Evolutionary conservation across 2,797 vertebrate species (phyloP).

Genomic region (Myoxocephalus aenaeus): DNA sequence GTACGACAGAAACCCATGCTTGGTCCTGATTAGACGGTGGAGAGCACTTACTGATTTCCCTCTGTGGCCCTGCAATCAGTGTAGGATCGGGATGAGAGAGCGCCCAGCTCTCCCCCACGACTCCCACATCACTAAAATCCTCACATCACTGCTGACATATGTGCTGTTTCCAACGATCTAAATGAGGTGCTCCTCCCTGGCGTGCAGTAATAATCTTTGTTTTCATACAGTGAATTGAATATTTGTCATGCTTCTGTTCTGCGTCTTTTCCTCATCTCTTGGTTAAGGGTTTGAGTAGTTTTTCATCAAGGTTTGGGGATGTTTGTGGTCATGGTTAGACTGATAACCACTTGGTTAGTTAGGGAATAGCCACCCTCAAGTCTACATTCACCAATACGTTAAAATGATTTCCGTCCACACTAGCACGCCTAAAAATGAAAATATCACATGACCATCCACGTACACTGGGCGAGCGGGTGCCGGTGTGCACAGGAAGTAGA

Average conservation of each 20-base stretch:
- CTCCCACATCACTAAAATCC: conserved; percentile 46
- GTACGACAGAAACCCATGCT: conserved; percentile 42
- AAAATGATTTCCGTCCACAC: no score
- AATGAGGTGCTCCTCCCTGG: background rate
- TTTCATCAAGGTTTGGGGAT: background rate
- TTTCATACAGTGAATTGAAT: conserved; percentile 11
- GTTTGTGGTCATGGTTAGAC: background rate
- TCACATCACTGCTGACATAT: conserved; percentile 38
- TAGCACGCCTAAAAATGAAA: no score
- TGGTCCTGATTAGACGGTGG: conserved; percentile 61
- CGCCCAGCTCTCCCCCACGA: conserved; percentile 27
- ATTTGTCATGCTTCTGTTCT: background rate
- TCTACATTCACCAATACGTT: no score
- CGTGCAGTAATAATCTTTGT: background rate
- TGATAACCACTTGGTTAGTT: background rate
- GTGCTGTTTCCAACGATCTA: background rate
- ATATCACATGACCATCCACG: no score
- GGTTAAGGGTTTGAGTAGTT: background rate
- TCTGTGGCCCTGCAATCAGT: conserved; percentile 66
- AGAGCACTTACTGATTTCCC: conserved; percentile 65
- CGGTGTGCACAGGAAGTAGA: no score
- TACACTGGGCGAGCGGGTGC: no score
- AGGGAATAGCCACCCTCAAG: background rate
- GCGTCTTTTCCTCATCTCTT: background rate
- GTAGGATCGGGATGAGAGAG: conserved; percentile 51